phyloP scores from a whole-genome alignment of 2,888 invertebrate genomes.

The Pristionchus maxplancki region DNA sequence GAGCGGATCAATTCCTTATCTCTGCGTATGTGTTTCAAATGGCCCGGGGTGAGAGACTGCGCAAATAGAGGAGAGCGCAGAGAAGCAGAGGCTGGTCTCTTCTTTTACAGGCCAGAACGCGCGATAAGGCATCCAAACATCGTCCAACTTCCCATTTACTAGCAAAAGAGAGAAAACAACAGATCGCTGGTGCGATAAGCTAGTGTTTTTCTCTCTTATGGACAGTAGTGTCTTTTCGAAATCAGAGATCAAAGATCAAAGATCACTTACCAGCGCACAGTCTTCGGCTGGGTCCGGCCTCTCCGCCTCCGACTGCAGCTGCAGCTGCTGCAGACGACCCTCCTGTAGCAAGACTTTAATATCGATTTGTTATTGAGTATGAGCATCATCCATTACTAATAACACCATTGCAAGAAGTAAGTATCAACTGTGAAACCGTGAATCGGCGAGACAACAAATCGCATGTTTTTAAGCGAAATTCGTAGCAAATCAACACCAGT shows the following conservation, averaged over 20 bases:
- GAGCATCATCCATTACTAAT: no score
- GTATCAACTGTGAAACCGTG: no score
- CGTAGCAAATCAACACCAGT: no score
- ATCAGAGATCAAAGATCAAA: neutral
- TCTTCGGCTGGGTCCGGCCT: conserved; percentile 2
- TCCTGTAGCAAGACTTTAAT: neutral
- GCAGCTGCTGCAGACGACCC: neutral
- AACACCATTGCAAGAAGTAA: no score
- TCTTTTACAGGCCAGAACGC: neutral
- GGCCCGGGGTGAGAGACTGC: neutral
- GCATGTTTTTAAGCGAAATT: no score
- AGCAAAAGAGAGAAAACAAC: neutral
- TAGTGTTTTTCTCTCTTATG: neutral
- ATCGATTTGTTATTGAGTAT: no score
- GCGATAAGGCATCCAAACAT: neutral
- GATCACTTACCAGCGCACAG: conserved; percentile 26
- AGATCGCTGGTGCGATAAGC: neutral
- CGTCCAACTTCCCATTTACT: no score
- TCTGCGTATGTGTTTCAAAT: neutral
- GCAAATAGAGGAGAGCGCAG: neutral
- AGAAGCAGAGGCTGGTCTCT: neutral
- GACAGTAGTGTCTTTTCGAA: neutral
- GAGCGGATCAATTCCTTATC: neutral
- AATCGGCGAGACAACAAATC: no score
- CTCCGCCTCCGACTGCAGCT: neutral